Evolutionary conservation across 2,888 invertebrate species (phyloP).

Genomic region (Mesorhabditis sp.): DNA sequence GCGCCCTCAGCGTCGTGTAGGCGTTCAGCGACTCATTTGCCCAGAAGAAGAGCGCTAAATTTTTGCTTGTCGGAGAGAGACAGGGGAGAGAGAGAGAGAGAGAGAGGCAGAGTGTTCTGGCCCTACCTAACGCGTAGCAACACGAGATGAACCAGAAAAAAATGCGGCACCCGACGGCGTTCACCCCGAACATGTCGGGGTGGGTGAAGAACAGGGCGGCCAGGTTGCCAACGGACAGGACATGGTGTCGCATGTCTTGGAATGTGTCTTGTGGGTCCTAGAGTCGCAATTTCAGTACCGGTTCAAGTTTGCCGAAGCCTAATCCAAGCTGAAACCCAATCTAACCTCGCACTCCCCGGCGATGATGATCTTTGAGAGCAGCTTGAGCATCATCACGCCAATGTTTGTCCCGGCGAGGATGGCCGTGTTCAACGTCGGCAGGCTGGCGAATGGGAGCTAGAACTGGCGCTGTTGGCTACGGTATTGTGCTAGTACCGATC

Average conservation of each 20-base stretch:
- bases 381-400: not conserved
- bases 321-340: not conserved
- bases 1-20: not conserved
- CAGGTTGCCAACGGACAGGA: not conserved
- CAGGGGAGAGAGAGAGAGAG: no score
- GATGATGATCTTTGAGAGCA: not conserved
- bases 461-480: not conserved
- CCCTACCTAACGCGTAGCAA: not conserved
- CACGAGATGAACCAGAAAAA: constrained; percentile 1
- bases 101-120: no score
- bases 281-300: no score
- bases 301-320: not conserved
- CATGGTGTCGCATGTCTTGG: not conserved
- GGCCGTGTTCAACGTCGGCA: constrained; percentile 2
- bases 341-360: not conserved
- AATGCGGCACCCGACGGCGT: not conserved
- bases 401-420: not conserved
- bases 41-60: constrained; percentile 1
- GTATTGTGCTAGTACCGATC: not conserved
- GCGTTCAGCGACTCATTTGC: constrained; percentile 1
- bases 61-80: not conserved
- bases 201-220: constrained; percentile 3
- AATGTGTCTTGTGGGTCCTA: constrained; percentile 1
- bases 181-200: not conserved
- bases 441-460: not conserved